Conservation (phyloP, 2,113 vertebrate species). For the Indri indri region DNA sequence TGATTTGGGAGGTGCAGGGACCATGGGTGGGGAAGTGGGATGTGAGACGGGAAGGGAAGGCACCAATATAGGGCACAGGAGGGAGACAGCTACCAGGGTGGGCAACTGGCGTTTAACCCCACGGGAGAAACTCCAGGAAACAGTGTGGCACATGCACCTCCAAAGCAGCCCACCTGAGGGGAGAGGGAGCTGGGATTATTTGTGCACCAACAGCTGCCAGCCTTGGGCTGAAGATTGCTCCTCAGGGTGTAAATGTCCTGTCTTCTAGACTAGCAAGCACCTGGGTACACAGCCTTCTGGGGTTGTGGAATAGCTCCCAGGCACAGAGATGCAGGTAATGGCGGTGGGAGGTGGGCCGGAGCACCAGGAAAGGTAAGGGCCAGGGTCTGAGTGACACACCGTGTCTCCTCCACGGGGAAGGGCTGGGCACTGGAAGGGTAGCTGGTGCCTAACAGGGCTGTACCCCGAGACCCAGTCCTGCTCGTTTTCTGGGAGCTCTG, state of each 20-base stretch:
- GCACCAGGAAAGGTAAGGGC: background rate
- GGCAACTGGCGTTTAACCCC: background rate
- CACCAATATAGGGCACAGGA: background rate
- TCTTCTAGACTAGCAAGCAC: background rate
- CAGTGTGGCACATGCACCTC: no score
- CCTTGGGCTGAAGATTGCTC: background rate
- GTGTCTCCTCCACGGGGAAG: background rate
- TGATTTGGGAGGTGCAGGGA: background rate
- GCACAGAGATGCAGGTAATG: background rate
- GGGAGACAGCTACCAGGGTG: background rate
- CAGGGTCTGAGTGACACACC: background rate
- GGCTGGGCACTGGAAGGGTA: background rate
- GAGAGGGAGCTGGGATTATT: background rate
- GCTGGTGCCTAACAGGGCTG: background rate
- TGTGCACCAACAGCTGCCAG: no score
- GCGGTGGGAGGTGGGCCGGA: background rate
- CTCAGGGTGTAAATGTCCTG: background rate
- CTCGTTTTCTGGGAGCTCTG: background rate
- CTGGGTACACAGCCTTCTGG: background rate
- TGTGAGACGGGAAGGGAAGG: background rate
- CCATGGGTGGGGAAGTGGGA: background rate
- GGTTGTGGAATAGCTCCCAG: background rate
- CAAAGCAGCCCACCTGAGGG: no score
- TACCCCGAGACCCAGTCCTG: background rate
- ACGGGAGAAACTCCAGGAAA: no score